Percentiles rank a stretch among this genome's conserved stretches.
Evolutionary conservation across 2,797 vertebrate genomes (phyloP).

Genomic region (Sebastes diaconus): DNA sequence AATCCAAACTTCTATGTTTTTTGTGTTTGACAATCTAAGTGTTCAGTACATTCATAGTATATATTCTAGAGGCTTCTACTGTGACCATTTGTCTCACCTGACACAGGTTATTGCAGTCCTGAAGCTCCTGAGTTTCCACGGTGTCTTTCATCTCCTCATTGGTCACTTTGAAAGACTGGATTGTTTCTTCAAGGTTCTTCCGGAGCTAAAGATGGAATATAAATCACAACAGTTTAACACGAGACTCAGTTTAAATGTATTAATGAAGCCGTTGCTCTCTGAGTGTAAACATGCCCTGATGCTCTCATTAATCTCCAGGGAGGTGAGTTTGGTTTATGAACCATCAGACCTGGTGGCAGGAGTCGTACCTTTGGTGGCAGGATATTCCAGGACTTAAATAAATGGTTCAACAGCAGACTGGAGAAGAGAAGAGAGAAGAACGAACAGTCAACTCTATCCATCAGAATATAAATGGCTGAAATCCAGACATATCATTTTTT

Average conservation of each 20-base stretch:
- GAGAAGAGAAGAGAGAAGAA: neutral
- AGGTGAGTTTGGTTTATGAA: neutral
- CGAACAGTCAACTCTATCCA: neutral
- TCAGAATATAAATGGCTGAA: neutral
- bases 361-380: constrained; percentile 87
- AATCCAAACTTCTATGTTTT: neutral
- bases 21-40: neutral
- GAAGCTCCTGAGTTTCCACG: constrained; percentile 74
- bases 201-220: constrained; percentile 75
- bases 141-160: constrained; percentile 89
- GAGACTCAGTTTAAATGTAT: neutral
- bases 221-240: neutral
- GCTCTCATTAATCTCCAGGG: neutral
- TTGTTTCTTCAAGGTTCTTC: constrained; percentile 89
- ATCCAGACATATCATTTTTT: too few species aligned
- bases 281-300: neutral
- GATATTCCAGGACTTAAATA: constrained; percentile 86
- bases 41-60: neutral
- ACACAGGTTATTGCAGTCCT: constrained; percentile 84
- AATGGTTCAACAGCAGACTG: constrained; percentile 91
- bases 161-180: constrained; percentile 90
- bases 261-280: neutral
- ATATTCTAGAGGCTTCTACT: neutral
- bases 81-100: constrained; percentile 78
- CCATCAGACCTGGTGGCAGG: neutral